Conservation (phyloP, 1,140 invertebrate species). For the Arctopsyche grandis region DNA sequence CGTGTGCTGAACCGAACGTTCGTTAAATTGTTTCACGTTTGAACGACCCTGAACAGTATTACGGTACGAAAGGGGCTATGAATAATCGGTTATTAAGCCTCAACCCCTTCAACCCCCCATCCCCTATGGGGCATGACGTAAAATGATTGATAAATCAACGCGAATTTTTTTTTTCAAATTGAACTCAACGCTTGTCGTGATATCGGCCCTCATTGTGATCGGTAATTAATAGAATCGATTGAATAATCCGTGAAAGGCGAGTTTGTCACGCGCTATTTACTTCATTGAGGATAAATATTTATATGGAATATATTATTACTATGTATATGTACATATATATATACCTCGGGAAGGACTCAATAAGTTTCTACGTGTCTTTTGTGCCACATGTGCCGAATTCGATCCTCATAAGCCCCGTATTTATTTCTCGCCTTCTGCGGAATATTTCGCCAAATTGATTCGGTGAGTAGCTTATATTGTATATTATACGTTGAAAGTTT, state of each 20-base stretch:
- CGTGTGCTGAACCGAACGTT: not conserved
- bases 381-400: conserved; percentile 6
- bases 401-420: not conserved
- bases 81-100: conserved; percentile 48
- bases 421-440: conserved; percentile 24
- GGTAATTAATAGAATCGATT: too few species aligned
- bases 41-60: not conserved
- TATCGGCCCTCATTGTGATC: too few species aligned
- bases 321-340: not conserved
- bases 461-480: not conserved
- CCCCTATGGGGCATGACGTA: conserved; percentile 10
- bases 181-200: too few species aligned
- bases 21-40: not conserved
- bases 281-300: too few species aligned
- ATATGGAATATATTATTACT: too few species aligned
- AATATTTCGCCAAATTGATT: conserved; percentile 19
- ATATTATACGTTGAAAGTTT: not conserved
- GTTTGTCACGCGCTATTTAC: too few species aligned
- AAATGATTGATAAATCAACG: conserved; percentile 19
- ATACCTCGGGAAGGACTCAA: not conserved
- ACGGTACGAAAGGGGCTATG: conserved; percentile 8
- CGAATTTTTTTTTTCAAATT: not conserved
- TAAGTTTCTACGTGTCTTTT: conserved; percentile 23
- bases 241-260: too few species aligned
- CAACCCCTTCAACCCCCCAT: conserved; percentile 8